phyloP scores from a whole-genome alignment of 2,797 vertebrate species.

The Chrysolophus pictus region DNA sequence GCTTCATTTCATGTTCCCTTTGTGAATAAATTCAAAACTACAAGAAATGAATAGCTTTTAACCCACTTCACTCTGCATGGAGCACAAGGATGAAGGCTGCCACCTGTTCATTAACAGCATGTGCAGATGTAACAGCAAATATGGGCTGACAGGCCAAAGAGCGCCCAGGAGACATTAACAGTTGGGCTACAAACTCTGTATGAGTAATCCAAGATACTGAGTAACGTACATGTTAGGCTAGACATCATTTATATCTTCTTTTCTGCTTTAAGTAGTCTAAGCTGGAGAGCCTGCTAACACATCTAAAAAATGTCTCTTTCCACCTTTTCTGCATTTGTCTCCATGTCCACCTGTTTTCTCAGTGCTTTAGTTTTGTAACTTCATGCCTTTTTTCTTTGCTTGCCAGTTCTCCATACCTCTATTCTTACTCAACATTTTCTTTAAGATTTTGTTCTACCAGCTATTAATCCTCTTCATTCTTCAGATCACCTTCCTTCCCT shows the following conservation, averaged over 20 bases:
- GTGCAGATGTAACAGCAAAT: neutral
- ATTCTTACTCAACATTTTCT: neutral
- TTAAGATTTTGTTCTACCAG: neutral
- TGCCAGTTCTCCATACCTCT: neutral
- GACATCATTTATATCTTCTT: neutral
- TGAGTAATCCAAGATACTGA: neutral
- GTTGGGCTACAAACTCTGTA: neutral
- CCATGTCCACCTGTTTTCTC: neutral
- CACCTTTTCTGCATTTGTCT: neutral
- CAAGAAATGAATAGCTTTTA: neutral
- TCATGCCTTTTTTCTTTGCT: neutral
- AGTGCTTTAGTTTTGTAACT: neutral
- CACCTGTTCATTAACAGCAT: neutral
- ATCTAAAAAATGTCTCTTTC: neutral
- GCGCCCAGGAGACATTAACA: slow-evolving; percentile 15
- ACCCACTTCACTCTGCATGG: neutral
- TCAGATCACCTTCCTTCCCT: neutral
- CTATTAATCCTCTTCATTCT: neutral
- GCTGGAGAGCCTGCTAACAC: neutral
- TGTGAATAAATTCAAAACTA: neutral
- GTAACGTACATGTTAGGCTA: neutral
- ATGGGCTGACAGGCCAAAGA: slow-evolving; percentile 6
- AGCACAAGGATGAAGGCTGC: neutral
- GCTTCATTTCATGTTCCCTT: neutral
- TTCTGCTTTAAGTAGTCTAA: neutral